Conservation (phyloP, 2,888 invertebrate species). For the Criorhina ranunculi region DNA sequence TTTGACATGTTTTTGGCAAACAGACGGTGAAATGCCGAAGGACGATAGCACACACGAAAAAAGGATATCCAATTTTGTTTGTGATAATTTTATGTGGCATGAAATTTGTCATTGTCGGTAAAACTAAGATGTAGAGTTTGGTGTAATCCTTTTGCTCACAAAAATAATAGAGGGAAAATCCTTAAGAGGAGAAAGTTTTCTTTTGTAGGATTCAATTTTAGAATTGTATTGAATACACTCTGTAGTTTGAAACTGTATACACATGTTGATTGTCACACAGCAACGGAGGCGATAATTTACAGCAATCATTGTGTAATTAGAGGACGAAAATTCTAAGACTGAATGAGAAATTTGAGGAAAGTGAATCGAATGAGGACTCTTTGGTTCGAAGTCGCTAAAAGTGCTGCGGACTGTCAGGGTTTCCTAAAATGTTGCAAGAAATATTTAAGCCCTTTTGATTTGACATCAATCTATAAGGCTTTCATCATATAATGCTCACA, state of each 20-base stretch:
- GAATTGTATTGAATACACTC: neutral
- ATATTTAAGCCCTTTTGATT: no score
- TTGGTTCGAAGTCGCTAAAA: no score
- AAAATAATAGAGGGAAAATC: constrained; percentile 23
- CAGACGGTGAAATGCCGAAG: constrained; percentile 34
- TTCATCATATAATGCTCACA: no score
- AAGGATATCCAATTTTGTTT: constrained; percentile 23
- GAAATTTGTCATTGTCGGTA: constrained; percentile 63
- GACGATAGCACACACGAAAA: constrained; percentile 39
- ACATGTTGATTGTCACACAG: no score
- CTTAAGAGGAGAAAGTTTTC: constrained; percentile 48
- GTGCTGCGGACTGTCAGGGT: no score
- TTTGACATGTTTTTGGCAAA: constrained; percentile 72
- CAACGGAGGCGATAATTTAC: no score
- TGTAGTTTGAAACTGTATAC: neutral
- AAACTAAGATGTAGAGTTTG: neutral
- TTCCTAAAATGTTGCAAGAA: no score
- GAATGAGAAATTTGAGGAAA: no score
- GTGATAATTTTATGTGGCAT: constrained; percentile 62
- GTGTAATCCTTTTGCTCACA: constrained; percentile 41
- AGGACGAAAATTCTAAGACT: no score
- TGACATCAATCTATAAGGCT: no score
- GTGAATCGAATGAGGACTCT: no score
- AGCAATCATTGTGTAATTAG: no score
- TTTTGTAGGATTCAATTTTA: neutral